Base-by-base conservation (phyloP, 2,113 vertebrate genomes). In the Cnemophilus loriae region DNA sequence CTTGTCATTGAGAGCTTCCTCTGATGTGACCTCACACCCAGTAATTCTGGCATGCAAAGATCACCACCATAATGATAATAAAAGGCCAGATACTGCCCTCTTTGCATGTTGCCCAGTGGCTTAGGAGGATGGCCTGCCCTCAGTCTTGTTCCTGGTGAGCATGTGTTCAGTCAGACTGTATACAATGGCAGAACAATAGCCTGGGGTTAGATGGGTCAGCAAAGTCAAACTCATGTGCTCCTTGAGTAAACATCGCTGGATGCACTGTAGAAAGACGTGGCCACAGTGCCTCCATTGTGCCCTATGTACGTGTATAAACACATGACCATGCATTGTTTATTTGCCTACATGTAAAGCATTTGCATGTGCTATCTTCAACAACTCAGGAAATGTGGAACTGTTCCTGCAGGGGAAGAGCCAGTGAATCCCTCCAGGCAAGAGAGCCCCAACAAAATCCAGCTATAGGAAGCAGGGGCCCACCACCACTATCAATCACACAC, bases 361-460 rank as follows among this genome's bases (percentile, higher is more conserved):
- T 7, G 1, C 16, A 76, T 0, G 1, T 15, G 46, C 26, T 57
- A 28, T 41, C 21, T 42, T 84, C 37, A 87, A 1, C 35, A 42
- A 5, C 24, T 42, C 52, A 16, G n/a, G 39, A 83, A 73, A 46
- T 0, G 11, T 21, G 23, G 14, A 87, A 33, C 30, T 56, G 21
- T 13, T 90, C 23, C 44, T 4, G 1, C 11, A 76, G 8, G 13
- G 9, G 5, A 88, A 57, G 27, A 70, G 27, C 14, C 52, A 75
- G 16, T 3, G 20, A 69, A 32, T 17, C 37, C 27, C 14, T 44
- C n/a, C 32, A 70, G 30, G 27, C 28, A 70, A 63, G 53, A 59
- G n/a, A 42, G 8, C 15, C 18, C 7, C 15, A 65, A n/a, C 11
- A 41, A 57, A 76, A 82, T 15, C 9, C 44, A 83, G 39, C 61